phyloP scores from a whole-genome alignment of 2,113 vertebrate species.

The Fregetta grallaria region DNA sequence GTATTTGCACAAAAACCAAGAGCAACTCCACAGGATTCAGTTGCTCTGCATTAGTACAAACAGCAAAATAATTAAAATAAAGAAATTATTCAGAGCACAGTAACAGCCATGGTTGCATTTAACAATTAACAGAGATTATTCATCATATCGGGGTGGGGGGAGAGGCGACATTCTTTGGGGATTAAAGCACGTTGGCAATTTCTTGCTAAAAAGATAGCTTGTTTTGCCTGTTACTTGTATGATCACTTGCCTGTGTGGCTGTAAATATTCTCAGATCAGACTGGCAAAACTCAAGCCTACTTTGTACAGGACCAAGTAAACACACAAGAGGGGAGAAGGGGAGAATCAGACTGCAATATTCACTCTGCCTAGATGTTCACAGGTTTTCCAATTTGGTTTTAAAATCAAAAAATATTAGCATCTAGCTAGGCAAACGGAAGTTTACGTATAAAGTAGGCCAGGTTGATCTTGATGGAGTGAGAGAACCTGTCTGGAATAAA shows the following conservation, averaged over 20 bases:
- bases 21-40: neutral
- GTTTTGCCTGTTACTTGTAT: neutral
- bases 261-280: neutral
- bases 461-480: slow-evolving; percentile 27
- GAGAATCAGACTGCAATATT: neutral
- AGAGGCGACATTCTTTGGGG: neutral
- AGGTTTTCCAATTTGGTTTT: neutral
- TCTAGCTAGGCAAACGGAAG: neutral
- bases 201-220: neutral
- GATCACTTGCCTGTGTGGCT: neutral
- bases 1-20: neutral
- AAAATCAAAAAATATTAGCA: slow-evolving; percentile 8
- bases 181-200: neutral
- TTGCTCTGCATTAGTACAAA: neutral
- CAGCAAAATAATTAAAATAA: neutral
- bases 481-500: slow-evolving; percentile 44
- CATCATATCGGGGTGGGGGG: neutral
- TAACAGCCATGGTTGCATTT: neutral
- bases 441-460: slow-evolving; percentile 19
- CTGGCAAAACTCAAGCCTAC: neutral
- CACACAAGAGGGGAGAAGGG: neutral
- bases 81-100: neutral
- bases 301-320: neutral
- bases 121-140: neutral
- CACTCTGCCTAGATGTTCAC: neutral